Conservation (phyloP, 2,888 invertebrate species). For the Galeruca laticollis region DNA sequence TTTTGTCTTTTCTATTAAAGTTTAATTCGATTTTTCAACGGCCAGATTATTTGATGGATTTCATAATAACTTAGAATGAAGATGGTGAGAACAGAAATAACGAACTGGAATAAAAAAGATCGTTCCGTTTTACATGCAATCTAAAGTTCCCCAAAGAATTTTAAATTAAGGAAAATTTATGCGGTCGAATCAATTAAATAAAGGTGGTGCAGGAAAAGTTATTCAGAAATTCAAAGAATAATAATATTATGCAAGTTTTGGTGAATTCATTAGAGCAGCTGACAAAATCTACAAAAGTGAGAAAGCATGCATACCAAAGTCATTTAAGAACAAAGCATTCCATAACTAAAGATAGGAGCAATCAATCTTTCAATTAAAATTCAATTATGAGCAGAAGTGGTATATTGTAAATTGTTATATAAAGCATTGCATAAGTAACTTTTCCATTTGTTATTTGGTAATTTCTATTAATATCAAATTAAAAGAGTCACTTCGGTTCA, state of each 20-base stretch:
- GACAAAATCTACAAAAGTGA: neutral
- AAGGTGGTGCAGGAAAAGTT: neutral
- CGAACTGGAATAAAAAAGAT: constrained; percentile 11
- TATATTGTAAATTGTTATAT: no score
- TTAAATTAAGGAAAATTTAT: neutral
- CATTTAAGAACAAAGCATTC: no score
- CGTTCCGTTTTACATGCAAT: constrained; percentile 7
- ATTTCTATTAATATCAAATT: no score
- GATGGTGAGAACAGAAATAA: constrained; percentile 1
- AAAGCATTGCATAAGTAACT: no score
- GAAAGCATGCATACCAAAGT: no score
- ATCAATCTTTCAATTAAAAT: no score
- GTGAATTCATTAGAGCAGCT: neutral
- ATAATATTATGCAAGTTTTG: neutral
- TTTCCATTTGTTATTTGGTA: no score
- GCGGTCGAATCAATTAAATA: constrained; percentile 1
- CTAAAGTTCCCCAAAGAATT: constrained; percentile 9
- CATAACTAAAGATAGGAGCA: no score
- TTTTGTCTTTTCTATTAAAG: neutral
- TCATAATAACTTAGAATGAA: neutral
- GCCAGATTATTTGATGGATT: constrained; percentile 1
- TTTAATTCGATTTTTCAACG: neutral
- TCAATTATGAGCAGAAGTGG: no score
- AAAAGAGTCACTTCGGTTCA: no score
- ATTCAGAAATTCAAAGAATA: no score